Conservation (phyloP, 2,797 vertebrate species). For the Kryptopterus vitreolus region DNA sequence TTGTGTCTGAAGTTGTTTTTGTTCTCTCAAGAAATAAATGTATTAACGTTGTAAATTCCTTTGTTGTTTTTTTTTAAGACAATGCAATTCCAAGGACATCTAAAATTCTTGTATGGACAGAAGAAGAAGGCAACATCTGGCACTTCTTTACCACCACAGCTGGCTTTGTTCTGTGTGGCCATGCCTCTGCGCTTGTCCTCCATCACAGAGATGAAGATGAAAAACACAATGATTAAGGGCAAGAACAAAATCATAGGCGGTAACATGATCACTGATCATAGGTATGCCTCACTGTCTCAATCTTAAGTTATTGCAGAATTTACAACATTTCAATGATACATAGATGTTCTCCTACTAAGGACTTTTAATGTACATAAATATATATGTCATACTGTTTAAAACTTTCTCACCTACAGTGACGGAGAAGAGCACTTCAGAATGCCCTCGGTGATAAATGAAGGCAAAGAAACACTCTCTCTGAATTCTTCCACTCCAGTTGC, state of each 20-base stretch:
- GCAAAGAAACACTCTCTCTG: conserved; percentile 69
- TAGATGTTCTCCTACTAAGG: not conserved
- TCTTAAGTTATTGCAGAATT: not conserved
- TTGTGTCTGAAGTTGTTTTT: not conserved
- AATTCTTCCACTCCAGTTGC: conserved; percentile 69
- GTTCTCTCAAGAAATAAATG: not conserved
- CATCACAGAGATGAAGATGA: conserved; percentile 85
- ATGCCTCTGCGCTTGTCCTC: conserved; percentile 86
- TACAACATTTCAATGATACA: not conserved
- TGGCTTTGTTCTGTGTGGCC: conserved; percentile 90
- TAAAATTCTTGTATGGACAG: conserved; percentile 92
- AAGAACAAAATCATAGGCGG: conserved; percentile 75
- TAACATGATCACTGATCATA: conserved; percentile 68
- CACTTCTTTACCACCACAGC: conserved; percentile 76
- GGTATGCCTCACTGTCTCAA: conserved; percentile 67
- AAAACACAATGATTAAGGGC: conserved; percentile 78
- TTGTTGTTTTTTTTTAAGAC: conserved; percentile 70
- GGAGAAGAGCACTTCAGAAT: conserved; percentile 76
- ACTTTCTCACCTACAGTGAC: conserved; percentile 61
- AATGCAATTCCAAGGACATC: conserved; percentile 94
- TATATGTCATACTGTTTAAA: not conserved
- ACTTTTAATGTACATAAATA: not conserved
- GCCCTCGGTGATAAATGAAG: conserved; percentile 69
- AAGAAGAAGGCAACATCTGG: conserved; percentile 86
- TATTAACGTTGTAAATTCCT: not conserved